Evolutionary conservation across 2,797 vertebrate species (phyloP).

Genomic region (Ispidina picta): DNA sequence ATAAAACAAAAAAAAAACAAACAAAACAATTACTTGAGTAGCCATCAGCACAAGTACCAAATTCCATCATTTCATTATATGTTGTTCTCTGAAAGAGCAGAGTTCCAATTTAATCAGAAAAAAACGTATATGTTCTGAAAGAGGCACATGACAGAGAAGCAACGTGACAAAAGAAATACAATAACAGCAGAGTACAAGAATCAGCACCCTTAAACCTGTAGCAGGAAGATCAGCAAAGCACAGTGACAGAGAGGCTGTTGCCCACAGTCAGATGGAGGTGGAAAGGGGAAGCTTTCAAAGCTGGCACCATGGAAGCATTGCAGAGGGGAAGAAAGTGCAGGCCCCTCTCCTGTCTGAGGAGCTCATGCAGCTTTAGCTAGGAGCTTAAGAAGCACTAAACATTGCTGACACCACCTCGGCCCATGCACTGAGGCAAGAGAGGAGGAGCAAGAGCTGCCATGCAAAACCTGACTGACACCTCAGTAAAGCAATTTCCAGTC

Average conservation of each 20-base stretch:
- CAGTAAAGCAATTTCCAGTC: neutral
- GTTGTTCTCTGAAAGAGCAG: neutral
- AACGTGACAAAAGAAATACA: neutral
- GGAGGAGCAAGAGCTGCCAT: neutral
- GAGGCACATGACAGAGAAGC: neutral
- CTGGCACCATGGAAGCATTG: accelerated
- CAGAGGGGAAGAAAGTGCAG: accelerated
- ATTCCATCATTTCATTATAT: neutral
- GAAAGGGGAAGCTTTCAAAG: neutral
- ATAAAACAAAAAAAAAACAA: neutral
- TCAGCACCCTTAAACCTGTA: neutral
- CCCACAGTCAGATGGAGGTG: neutral
- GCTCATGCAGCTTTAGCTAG: accelerated
- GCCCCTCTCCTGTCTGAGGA: neutral
- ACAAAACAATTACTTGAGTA: neutral
- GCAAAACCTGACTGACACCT: neutral
- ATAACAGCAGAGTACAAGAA: neutral
- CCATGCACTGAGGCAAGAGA: neutral
- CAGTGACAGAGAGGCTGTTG: neutral
- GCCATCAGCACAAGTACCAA: neutral
- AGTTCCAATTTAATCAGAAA: neutral
- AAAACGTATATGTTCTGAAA: neutral
- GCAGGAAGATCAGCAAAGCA: neutral
- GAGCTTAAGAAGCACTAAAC: neutral
- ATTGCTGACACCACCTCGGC: neutral